phyloP scores from a whole-genome alignment of 2,888 invertebrate species.

The Deroplatys truncata region DNA sequence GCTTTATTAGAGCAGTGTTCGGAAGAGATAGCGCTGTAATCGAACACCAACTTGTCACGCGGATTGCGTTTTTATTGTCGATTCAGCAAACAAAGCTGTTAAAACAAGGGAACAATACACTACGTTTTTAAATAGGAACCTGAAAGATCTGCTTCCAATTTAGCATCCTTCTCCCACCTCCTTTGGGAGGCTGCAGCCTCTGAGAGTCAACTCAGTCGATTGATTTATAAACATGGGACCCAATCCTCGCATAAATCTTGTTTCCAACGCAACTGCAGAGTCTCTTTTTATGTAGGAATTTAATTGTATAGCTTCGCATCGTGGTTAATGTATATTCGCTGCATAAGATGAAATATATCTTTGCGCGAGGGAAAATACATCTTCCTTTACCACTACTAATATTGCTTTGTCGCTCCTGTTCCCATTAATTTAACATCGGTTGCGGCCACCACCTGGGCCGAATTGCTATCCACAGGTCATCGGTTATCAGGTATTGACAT shows the following conservation, averaged over 20 bases:
- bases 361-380: neutral
- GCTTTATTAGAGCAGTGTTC: neutral
- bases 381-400: neutral
- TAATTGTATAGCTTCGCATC: constrained; percentile 16
- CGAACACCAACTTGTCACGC: neutral
- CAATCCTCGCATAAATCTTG: constrained; percentile 21
- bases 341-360: neutral
- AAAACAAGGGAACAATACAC: neutral
- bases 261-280: constrained; percentile 19
- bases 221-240: constrained; percentile 20
- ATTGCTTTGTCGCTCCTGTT: neutral
- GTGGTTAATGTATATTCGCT: neutral
- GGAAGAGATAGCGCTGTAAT: neutral
- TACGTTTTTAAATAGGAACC: neutral
- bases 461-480: too few relatives aligned
- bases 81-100: neutral
- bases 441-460: neutral
- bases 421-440: neutral
- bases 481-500: too few relatives aligned
- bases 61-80: neutral
- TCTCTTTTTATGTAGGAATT: constrained; percentile 22
- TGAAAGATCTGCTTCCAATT: neutral
- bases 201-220: constrained; percentile 14
- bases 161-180: neutral
- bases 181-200: neutral